Evolutionary conservation across 2,113 vertebrate species (phyloP).

Genomic region (Prolemur simus): DNA sequence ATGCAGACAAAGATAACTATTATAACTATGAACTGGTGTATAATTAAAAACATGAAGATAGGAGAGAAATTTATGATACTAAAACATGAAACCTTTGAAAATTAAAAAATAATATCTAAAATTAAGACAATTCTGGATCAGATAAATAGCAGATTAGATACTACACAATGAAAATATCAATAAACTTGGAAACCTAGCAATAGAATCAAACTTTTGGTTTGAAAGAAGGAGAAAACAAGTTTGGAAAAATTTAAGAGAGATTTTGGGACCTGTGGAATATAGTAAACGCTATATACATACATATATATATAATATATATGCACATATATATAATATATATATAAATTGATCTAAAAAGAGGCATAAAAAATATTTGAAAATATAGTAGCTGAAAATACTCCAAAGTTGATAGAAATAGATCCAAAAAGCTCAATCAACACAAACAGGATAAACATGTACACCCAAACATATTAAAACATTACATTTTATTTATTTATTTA

Average conservation of each 20-base stretch:
- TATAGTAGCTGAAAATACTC: background rate
- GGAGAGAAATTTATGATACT: background rate
- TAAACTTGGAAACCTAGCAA: background rate
- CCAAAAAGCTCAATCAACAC: background rate
- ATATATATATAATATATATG: background rate
- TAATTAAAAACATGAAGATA: background rate
- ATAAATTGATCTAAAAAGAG: background rate
- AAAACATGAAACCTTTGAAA: background rate
- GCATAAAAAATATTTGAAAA: background rate
- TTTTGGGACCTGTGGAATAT: background rate
- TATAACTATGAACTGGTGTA: background rate
- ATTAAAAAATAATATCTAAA: constrained; percentile 8
- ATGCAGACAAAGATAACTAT: background rate
- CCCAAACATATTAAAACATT: background rate
- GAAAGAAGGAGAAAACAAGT: background rate
- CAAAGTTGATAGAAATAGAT: background rate
- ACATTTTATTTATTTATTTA: background rate
- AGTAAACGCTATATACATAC: background rate
- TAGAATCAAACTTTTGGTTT: background rate
- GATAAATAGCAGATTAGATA: background rate
- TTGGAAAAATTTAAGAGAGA: background rate
- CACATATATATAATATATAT: no score
- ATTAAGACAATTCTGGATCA: background rate
- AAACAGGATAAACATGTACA: background rate
- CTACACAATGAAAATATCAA: background rate